Base-by-base conservation (phyloP, 2,888 invertebrate species). In the Epinotia nisella region DNA sequence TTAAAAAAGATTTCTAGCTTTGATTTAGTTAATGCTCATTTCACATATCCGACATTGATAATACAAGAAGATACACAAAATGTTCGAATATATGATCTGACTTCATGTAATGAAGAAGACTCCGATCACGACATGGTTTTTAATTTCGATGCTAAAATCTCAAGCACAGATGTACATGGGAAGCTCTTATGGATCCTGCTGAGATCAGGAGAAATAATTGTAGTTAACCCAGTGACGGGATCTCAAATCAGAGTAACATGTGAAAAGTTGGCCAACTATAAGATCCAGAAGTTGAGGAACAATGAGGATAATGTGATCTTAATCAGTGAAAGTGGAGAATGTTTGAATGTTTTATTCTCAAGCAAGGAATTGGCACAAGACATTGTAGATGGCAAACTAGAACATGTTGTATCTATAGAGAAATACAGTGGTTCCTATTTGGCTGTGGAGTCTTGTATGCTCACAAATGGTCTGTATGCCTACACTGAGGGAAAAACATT, bases 291-390 rank as follows among this genome's bases (percentile, higher is more conserved):
- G 74, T 80, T 89, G 58, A 76, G 77, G 75, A 78, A 75, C 24
- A 78, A 77, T 73, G 76, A 79, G 0, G 77, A 80, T 10, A 80
- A 79, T 17, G 75, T 92, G 55, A 75, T 84, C 75, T 80, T 93
- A 41, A 77, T 87, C 15, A 92, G 88, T 80, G 88, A 90, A 80
- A 85, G 88, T 82, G 89, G 90, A 19, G 92, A 92, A 77, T 81
- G 79, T 10, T 84, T 90, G 53, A 58, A 75, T 17, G 75, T 78
- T 35, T 83, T 88, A 21, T 81, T 81, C 58, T 78, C 76, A 24
- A 71, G 77, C 21, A 77, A 84, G 64, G 85, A 88, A 45, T 70
- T 93, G 39, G 69, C 76, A 53, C 71, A 79, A 58, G 82, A 83
- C 76, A 78, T 90, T 51, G 71, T 73, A 29, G 80, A 82, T 61